Evolutionary conservation across 2,797 vertebrate species (phyloP), one percentile per base, ranked within the genome.

Genomic region (Sebastes nivosus): DNA sequence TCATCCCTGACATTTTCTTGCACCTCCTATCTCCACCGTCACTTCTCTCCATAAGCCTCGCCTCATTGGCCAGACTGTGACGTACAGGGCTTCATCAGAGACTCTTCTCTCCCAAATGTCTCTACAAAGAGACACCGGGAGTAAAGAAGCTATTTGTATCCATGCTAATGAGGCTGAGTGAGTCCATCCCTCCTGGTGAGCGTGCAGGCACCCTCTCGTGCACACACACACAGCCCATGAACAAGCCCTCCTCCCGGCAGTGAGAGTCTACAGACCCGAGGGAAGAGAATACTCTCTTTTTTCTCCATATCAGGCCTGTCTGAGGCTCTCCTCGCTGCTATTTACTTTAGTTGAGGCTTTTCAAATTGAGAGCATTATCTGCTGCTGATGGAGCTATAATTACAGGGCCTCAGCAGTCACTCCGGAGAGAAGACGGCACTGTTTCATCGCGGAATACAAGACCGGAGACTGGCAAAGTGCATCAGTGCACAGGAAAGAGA

Each of bases 101-200:
- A 75, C 75, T 60, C 74, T 54, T 69, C 80, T 67, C 50, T 77
- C 61, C 67, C 70, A 77, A 69, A 72, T 32, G 71, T 72, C 79
- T 84, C 70, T 67, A 72, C 88, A 88, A 66, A 82, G 73, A 87
- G 76, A 86, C 80, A 79, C 84, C 80, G 52, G 75, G 66, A 81
- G 75, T 84, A 80, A 77, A 87, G 68, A 54, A 81, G 67, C 77
- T 77, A 82, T 92, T 89, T 90, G 87, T 90, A 74, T 85, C 76
- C 77, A 85, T 90, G 82, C 79, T 89, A 90, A 90, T 89, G 79
- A 88, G 80, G 71, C 72, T 66, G 83, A 83, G 70, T 73, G 60
- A 75, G 77, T 81, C 77, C 83, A 70, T 77, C 79, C 82, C 83
- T 91, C 83, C 77, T 82, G 71, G 70, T 82, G 83, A 82, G 70